Evolutionary conservation across 1,140 invertebrate genomes (phyloP), one percentile per base, ranked within the genome.

Genomic region (Saccostrea glomerata): DNA sequence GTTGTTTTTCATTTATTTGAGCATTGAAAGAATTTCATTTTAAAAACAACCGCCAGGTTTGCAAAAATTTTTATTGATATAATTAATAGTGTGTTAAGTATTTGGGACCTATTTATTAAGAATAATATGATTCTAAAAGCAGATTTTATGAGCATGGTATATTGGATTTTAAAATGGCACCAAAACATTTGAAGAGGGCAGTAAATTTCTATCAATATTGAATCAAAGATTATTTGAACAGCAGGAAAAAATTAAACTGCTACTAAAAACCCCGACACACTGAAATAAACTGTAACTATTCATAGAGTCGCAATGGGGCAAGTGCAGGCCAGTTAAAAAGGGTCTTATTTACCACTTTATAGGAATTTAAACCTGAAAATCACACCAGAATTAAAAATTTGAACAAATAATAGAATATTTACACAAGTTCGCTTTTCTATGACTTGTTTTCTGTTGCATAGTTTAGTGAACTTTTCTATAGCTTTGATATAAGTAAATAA

Each of bases 351-450:
- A 77, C 70, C 25, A 77, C 25, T 77, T 36, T 77, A 25, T 25
- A 13, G 70, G 25, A 77, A 77, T 77, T 77, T 77, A 77, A 77
- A 77, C 25, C 23, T 77, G 70, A 77, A 77, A 77, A 77, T 77
- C 70, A 77, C 70, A 77, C 70, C 70, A 15, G 25, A 77, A 77
- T 77, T 77, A 77, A 30, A 77, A 77, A 77, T 30, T 77, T 77
- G 70, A 77, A 77, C 70, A 77, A 77, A 77, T 77, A 77, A 77
- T 77, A 77, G 70, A 13, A 30, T 77, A 30, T 77, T 77, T 77
- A 77, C 70, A 36, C 25, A 77, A 77, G 25, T 77, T 77, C 30
- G 25, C 70, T 77, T 77, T 77, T 30, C 66, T 73, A 73, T 73
- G 66, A 73, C 66, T 73, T 73, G 25, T 36, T 73, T 73, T 23